Evolutionary conservation across 2,888 invertebrate species (phyloP).

Genomic region (Athetis lepigone): DNA sequence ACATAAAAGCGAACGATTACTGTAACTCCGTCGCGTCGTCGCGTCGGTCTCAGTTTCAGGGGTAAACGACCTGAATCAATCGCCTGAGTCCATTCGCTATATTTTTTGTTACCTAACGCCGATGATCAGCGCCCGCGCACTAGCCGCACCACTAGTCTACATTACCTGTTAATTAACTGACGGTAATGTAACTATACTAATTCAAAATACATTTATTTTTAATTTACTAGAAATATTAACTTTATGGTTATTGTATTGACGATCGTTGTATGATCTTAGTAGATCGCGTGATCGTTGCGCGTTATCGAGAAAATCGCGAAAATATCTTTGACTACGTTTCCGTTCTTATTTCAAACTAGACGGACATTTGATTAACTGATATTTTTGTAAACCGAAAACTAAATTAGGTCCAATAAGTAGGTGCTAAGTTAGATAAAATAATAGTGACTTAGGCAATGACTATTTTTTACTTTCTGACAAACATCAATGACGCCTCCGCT

Average conservation of each 20-base stretch:
- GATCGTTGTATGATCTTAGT: constrained; percentile 1
- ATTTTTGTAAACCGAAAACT: constrained; percentile 7
- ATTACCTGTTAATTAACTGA: constrained; percentile 51
- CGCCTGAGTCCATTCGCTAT: constrained; percentile 72
- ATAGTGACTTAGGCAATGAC: constrained; percentile 38
- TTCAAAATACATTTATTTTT: constrained; percentile 35
- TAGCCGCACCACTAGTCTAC: constrained; percentile 43
- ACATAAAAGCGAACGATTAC: constrained; percentile 64
- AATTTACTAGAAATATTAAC: constrained; percentile 12
- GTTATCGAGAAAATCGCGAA: constrained; percentile 13
- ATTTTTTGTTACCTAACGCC: constrained; percentile 64
- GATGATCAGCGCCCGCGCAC: constrained; percentile 30
- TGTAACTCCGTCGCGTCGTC: constrained; percentile 67
- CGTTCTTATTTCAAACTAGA: too few relatives aligned
- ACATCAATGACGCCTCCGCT: constrained; percentile 48
- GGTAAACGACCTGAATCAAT: constrained; percentile 85
- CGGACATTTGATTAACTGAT: background rate
- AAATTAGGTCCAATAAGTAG: constrained; percentile 1
- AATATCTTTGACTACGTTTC: constrained; percentile 24
- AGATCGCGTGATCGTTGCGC: constrained; percentile 39
- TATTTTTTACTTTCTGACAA: constrained; percentile 58
- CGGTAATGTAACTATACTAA: constrained; percentile 27
- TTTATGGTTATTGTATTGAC: background rate
- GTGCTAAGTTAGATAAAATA: background rate
- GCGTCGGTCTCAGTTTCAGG: constrained; percentile 73